Conservation (phyloP, 2,113 vertebrate species). For the Triplophysa siluroides region DNA sequence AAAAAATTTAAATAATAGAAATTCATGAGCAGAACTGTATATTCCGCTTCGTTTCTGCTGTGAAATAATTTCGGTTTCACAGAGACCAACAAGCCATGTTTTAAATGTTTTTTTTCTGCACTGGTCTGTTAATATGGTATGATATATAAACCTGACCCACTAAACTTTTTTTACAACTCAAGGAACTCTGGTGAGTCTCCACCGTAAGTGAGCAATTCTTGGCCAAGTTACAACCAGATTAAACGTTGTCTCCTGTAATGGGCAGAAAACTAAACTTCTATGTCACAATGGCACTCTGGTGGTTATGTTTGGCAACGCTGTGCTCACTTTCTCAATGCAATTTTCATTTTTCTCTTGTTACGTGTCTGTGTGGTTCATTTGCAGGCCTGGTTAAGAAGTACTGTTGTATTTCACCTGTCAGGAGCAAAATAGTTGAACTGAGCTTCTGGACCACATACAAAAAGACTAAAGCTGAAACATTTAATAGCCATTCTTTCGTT, state of each 20-base stretch:
- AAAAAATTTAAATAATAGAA: too few relatives aligned
- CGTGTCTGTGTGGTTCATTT: constrained; percentile 27
- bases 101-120: too few relatives aligned
- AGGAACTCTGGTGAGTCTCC: too few relatives aligned
- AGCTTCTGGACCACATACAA: not conserved
- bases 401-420: not conserved
- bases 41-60: not conserved
- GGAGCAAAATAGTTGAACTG: not conserved
- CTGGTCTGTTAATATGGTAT: too few relatives aligned
- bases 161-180: too few relatives aligned
- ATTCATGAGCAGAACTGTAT: not conserved
- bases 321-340: not conserved
- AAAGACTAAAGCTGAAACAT: not conserved
- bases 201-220: too few relatives aligned
- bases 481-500: not conserved
- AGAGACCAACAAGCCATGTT: too few relatives aligned
- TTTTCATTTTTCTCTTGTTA: constrained; percentile 1
- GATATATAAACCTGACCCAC: too few relatives aligned
- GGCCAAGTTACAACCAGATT: not conserved
- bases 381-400: not conserved
- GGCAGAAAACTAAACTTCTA: not conserved
- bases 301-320: not conserved
- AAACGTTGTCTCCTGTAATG: not conserved
- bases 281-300: not conserved
- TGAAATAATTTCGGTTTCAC: not conserved